Evolutionary conservation across 2,888 invertebrate species (phyloP).

Genomic region (Drosophila niveifrons): DNA sequence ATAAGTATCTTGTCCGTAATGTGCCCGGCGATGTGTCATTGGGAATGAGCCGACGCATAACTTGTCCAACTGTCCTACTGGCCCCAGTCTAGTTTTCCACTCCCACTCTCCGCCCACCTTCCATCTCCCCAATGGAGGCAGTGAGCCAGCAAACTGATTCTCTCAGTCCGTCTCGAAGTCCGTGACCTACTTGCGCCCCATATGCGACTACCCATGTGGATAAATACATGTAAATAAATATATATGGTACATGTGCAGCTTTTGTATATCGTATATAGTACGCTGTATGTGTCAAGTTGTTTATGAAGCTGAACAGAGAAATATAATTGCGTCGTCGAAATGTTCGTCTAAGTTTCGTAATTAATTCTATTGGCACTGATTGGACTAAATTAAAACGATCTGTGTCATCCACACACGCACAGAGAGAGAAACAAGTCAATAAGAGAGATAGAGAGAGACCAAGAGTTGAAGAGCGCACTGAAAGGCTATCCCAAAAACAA

Average conservation of each 20-base stretch:
- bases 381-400: slow-evolving; percentile 71
- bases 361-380: slow-evolving; percentile 78
- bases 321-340: slow-evolving; percentile 67
- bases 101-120: not conserved
- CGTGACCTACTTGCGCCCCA: slow-evolving; percentile 63
- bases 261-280: slow-evolving; percentile 4
- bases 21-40: slow-evolving; percentile 65
- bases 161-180: slow-evolving; percentile 32
- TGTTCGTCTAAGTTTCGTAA: slow-evolving; percentile 58
- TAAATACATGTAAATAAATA: slow-evolving; percentile 28
- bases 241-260: slow-evolving; percentile 5
- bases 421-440: not conserved
- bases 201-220: slow-evolving; percentile 41
- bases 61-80: slow-evolving; percentile 29
- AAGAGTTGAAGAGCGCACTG: not conserved
- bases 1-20: slow-evolving; percentile 62
- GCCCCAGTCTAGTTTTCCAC: not conserved
- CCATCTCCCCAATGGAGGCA: slow-evolving; percentile 13
- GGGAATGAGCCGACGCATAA: slow-evolving; percentile 31
- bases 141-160: slow-evolving; percentile 41
- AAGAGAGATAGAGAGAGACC: not conserved
- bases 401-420: not conserved
- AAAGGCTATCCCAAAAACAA: not conserved
- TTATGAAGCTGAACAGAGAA: slow-evolving; percentile 60
- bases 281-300: slow-evolving; percentile 42